Evolutionary conservation across 2,797 vertebrate species (phyloP).

Genomic region (Sebastes jordani): DNA sequence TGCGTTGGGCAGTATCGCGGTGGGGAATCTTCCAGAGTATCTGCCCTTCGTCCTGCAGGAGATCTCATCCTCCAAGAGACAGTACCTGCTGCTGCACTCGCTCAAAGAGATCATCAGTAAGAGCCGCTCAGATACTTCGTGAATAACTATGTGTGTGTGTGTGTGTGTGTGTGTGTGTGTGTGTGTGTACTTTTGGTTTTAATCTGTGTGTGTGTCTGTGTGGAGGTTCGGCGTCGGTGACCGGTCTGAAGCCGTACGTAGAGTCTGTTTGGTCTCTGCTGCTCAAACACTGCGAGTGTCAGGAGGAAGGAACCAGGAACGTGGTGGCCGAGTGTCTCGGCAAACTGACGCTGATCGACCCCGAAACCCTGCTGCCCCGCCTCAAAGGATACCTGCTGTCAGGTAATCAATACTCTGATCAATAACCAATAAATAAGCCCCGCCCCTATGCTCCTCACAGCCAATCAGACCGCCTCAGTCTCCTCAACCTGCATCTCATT

Average conservation of each 20-base stretch:
- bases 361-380: slow-evolving; percentile 94
- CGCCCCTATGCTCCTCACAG: neutral
- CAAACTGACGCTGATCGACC: slow-evolving; percentile 96
- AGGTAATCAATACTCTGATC: slow-evolving; percentile 56
- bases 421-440: neutral
- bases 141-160: too few relatives aligned
- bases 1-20: slow-evolving; percentile 95
- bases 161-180: neutral
- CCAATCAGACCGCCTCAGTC: neutral
- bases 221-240: slow-evolving; percentile 90
- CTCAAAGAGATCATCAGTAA: slow-evolving; percentile 96
- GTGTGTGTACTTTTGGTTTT: neutral
- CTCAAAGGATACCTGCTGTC: slow-evolving; percentile 93
- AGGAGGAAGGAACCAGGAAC: slow-evolving; percentile 97
- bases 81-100: slow-evolving; percentile 98
- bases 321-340: slow-evolving; percentile 98
- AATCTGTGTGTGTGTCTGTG: neutral
- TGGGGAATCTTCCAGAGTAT: slow-evolving; percentile 98
- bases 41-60: slow-evolving; percentile 98
- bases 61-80: slow-evolving; percentile 96
- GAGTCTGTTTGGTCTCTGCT: slow-evolving; percentile 96
- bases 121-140: neutral
- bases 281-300: slow-evolving; percentile 97
- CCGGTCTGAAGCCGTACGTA: slow-evolving; percentile 95
- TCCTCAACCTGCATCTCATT: neutral